Evolutionary conservation across 2,113 vertebrate genomes (phyloP), one percentile per base, ranked within the genome.

Genomic region (Microcebus griseorufus): DNA sequence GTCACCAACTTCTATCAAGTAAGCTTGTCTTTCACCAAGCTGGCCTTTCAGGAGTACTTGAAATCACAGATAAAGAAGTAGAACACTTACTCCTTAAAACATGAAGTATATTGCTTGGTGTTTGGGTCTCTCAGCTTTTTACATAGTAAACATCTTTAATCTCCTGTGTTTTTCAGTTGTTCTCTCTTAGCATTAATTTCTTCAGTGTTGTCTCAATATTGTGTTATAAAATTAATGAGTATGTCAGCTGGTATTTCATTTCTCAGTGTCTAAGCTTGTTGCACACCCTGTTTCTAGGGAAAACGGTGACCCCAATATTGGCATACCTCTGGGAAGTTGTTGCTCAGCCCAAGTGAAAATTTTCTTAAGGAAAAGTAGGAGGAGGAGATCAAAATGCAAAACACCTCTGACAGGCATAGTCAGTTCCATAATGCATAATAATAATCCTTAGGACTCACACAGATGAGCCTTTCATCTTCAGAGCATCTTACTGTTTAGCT

Each of bases 21-120:
- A 96, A 98, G 96, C 97, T 92, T 80, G 32, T 97, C 86, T 98
- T 96, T 98, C 97, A 95, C 34, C 72, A 80, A 55, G 23, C 91
- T 65, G 53, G 65, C 72, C 75, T 95, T 9, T 78, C 72, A 18
- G 39, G 16, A 75, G 58, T 67, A 79, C 37, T 95, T 58, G 2
- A 42, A 84, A 13, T n/a, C 96, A 62, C 48, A 95, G 32, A 78
- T 97, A 76, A 81, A 88, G 29, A 55, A 32, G 60, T n/a, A 64
- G 29, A 18, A 70, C 60, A 60, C 87, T 9, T 7, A 53, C 67
- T 64, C 16, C 70, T 95, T 93, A 75, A 62, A 92, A 94, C 48
- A 45, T 72, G 6, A 94, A 86, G 45, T 2, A 65, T 2, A 18
- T 23, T 64, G 70, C 69, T 80, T 64, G 25, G 53, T 78, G 55